Evolutionary conservation across 2,113 vertebrate species (phyloP), one percentile per base, ranked within the genome.

Genomic region (Colossoma macropomum): DNA sequence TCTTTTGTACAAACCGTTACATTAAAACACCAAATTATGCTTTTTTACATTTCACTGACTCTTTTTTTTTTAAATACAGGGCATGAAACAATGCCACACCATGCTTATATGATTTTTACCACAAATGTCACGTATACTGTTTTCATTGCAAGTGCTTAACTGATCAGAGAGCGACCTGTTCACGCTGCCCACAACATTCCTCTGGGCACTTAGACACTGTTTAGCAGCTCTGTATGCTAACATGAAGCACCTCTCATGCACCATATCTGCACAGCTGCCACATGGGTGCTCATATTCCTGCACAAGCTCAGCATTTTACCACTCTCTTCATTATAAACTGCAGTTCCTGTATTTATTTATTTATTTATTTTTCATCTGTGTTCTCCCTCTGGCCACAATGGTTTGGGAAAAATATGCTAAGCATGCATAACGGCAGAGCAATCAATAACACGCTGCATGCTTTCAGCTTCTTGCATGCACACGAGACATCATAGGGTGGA

Each of bases 331-430:
- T 81, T 81, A 81, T 75, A 77, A 32, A 56, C 74, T 62, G 54
- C 74, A 70, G 52, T 70, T 60, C 4, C 74, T 25, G 71, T 45
- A 3, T 7, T 38, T 45, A 9, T 45, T 71, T 76, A 80, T 59
- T 48, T 77, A 77, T 45, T 56, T 23, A 45, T 78, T 76, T 75
- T 75, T 68, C 50, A n/a, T 30, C 41, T 72, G 54, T 45, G 38
- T 77, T 48, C 63, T 77, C 41, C 59, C 71, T 17, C 66, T 48
- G 60, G 54, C 72, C 56, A 75, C 66, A 70, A 74, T 41, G 77
- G 82, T 62, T 83, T 77, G 63, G 82, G 75, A 59, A 72, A 84
- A 88, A 88, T 86, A 86, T 88, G 87, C 87, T 84, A 84, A 81
- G 79, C 87, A 86, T 77, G 87, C 87, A 88, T 86, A 86, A 84